phyloP scores from a whole-genome alignment of 37 sponge, comb jelly and placozoan genomes.

The Petrosia ficiformis region DNA sequence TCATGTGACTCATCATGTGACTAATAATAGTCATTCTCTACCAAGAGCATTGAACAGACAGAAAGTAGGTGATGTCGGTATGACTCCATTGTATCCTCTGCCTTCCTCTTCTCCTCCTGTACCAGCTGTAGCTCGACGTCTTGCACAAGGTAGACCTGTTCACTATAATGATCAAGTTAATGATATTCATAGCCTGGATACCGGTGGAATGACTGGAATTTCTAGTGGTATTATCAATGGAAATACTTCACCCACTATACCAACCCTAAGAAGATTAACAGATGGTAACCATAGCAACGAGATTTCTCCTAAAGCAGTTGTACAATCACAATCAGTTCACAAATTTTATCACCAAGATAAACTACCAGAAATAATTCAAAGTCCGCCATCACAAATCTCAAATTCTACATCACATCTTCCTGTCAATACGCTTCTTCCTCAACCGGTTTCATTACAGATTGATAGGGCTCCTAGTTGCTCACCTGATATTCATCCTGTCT shows the following conservation, averaged over 20 bases:
- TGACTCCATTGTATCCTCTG: no score
- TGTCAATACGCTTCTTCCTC: background rate
- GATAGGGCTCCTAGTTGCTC: background rate
- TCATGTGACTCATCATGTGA: constrained; percentile 1
- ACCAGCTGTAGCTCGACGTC: background rate
- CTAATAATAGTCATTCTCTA: background rate
- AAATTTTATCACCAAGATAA: no score
- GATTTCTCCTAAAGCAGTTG: background rate
- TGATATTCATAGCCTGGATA: background rate
- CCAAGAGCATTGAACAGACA: background rate
- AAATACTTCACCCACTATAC: background rate
- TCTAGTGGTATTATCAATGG: background rate
- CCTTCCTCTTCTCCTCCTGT: background rate
- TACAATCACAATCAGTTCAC: background rate
- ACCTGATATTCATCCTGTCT: background rate
- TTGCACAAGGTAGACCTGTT: background rate
- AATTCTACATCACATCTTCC: background rate
- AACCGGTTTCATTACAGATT: background rate
- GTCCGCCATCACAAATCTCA: background rate
- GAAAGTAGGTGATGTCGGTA: no score
- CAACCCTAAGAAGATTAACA: background rate
- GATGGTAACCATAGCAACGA: background rate
- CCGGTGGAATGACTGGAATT: background rate
- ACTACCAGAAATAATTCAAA: background rate
- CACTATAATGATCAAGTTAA: background rate